Evolutionary conservation across 2,888 invertebrate genomes (phyloP).

Genomic region (Phortica magna): DNA sequence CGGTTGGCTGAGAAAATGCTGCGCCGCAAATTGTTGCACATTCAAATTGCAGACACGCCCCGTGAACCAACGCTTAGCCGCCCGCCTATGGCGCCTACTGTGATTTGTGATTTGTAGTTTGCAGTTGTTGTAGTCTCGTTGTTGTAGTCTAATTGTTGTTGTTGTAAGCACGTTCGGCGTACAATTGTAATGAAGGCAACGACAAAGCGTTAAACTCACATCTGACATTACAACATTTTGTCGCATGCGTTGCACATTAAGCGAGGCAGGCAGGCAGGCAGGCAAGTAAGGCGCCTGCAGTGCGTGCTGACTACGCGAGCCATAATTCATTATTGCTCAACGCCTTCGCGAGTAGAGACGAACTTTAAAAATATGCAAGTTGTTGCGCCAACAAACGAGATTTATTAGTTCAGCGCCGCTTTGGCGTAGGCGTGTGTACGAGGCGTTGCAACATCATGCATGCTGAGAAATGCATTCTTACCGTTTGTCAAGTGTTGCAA

Average conservation of each 20-base stretch:
- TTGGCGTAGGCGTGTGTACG: background rate
- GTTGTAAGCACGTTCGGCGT: background rate
- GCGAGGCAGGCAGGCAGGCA: background rate
- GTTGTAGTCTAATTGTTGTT: background rate
- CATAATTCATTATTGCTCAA: conserved; percentile 29
- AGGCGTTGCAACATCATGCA: conserved; percentile 8
- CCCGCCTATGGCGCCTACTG: conserved; percentile 21
- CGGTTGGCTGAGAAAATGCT: background rate
- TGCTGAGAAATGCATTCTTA: background rate
- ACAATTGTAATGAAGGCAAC: conserved; percentile 14
- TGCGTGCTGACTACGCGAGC: background rate
- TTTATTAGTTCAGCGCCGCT: conserved; percentile 25
- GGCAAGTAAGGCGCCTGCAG: background rate
- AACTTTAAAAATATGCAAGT: conserved; percentile 7
- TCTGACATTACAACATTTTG: conserved; percentile 24
- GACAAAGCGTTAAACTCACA: conserved; percentile 22
- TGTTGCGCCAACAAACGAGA: conserved; percentile 17
- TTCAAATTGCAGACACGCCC: conserved; percentile 30
- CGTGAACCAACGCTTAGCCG: background rate
- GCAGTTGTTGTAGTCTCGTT: background rate
- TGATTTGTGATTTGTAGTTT: background rate
- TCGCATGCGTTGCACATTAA: conserved; percentile 13
- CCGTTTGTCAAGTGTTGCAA: too few species aligned
- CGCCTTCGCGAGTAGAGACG: conserved; percentile 1
- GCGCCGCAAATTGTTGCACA: conserved; percentile 18